phyloP scores from a whole-genome alignment of 2,797 vertebrate genomes.

The Gorsachius magnificus region DNA sequence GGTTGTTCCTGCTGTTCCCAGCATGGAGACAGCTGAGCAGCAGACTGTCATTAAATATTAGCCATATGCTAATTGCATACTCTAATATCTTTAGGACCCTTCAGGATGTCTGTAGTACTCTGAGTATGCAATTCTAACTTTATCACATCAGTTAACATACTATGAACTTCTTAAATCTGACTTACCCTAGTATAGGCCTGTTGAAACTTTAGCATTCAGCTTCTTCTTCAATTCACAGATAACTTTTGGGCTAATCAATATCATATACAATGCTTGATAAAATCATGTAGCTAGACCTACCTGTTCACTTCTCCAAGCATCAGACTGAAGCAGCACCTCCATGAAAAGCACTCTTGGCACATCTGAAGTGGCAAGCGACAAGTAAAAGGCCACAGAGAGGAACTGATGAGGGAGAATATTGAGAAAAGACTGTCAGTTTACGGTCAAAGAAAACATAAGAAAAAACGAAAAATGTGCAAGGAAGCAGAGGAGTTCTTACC shows the following conservation, averaged over 20 bases:
- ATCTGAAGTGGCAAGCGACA: neutral
- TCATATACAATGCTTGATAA: neutral
- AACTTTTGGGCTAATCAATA: neutral
- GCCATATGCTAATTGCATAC: neutral
- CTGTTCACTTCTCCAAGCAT: neutral
- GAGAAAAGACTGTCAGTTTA: conserved; percentile 3
- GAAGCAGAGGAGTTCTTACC: conserved; percentile 30
- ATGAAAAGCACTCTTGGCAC: neutral
- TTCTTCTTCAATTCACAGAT: neutral
- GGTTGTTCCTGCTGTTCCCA: neutral
- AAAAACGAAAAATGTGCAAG: neutral
- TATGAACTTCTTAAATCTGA: neutral
- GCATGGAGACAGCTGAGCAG: neutral
- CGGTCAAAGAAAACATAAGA: neutral
- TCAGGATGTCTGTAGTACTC: neutral
- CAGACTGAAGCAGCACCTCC: neutral
- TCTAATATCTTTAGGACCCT: neutral
- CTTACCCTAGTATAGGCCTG: rapidly evolving
- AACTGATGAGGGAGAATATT: neutral
- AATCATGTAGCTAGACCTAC: neutral
- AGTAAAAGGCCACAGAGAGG: neutral
- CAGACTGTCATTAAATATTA: neutral
- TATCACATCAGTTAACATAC: neutral
- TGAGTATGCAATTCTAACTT: neutral
- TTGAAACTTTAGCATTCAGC: neutral